A percentile compares a stretch with the other conserved stretches of the same genome.
These are phyloP conservation scores for Dendroctonus ponderosae DNA, from an alignment of 1,140 invertebrate genomes.

Conservation along the genomic window DNA sequence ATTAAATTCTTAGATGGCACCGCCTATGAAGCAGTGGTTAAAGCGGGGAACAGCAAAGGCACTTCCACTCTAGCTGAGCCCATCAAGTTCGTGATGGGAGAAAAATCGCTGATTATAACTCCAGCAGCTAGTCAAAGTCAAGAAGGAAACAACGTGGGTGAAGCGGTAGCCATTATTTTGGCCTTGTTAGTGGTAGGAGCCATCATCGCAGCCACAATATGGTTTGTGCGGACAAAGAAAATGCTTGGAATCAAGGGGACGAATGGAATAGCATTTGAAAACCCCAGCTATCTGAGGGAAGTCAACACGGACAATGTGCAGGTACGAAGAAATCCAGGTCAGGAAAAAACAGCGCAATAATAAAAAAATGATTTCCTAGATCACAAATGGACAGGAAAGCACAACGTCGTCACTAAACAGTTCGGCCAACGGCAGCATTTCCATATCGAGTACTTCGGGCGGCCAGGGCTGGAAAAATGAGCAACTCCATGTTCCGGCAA, in stretches of 20 bases:
- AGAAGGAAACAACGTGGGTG: slow-evolving; percentile 56
- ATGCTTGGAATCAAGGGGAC: slow-evolving; percentile 57
- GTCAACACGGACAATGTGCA: slow-evolving; percentile 69
- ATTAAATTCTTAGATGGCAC: slow-evolving; percentile 55
- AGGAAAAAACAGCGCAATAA: neutral
- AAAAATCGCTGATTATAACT: slow-evolving; percentile 61
- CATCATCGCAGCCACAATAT: slow-evolving; percentile 61
- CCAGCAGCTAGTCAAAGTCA: slow-evolving; percentile 58
- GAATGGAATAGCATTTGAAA: slow-evolving; percentile 78
- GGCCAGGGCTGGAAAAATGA: slow-evolving; percentile 52
- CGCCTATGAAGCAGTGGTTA: slow-evolving; percentile 75
- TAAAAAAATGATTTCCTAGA: slow-evolving; percentile 29
- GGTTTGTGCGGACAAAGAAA: slow-evolving; percentile 65
- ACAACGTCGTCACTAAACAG: slow-evolving; percentile 42
- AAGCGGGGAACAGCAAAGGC: slow-evolving; percentile 77
- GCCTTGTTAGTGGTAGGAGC: slow-evolving; percentile 65
- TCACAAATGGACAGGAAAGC: slow-evolving; percentile 41
- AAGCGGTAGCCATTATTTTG: slow-evolving; percentile 64
- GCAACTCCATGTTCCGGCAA: slow-evolving; percentile 47
- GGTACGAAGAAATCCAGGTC: slow-evolving; percentile 47
- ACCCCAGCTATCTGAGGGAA: slow-evolving; percentile 78
- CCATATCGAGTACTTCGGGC: slow-evolving; percentile 46
- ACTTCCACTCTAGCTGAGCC: slow-evolving; percentile 71
- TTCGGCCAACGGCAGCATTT: slow-evolving; percentile 48
- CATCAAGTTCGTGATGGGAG: slow-evolving; percentile 68